Base-by-base conservation (phyloP, 1,140 invertebrate genomes). In the Drosophila rufa region DNA sequence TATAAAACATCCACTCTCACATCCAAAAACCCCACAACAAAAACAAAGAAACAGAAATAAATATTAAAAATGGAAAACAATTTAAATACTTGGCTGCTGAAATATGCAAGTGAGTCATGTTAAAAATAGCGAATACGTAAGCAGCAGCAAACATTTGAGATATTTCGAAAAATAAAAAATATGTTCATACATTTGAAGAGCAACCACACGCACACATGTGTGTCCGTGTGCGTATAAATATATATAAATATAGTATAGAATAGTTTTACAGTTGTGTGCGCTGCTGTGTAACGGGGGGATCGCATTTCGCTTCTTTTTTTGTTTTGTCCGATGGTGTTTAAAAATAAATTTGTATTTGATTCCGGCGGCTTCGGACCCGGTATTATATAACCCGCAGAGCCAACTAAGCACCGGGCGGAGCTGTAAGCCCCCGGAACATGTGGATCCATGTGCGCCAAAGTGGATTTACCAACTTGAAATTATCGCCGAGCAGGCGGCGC, bases 391-490 rank as follows among this genome's bases (percentile, higher is more conserved):
- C 55, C 56, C 6, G 30, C 40, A 60, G 42, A 80, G 59, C 73
- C 71, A 83, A 81, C 78, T 87, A 84, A 87, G 84, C 80, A 83
- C 77, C 75, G 67, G 69, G 17, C 48, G 56, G 17, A 51, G 53
- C 76, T 64, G 67, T 89, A 89, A 89, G 80, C 80, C 79, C 74
- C 66, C 19, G n/a, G 40, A 71, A 80, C 82, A 91, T 80, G 85
- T 90, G 81, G 79, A 77, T 68, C 78, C 85, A 85, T 90, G 85
- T 90, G 85, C 86, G 76, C 67, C 81, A 90, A 90, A 90, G 85
- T 90, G 86, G 85, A 90, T 90, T 90, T 90, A 82, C 81, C 79
- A 76, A 82, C 81, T 89, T 90, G 75, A 90, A 90, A 90, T 90
- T 90, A 90, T 90, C 86, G 79, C 84, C 74, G 85, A 60, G 75